Evolutionary conservation across 2,888 invertebrate genomes (phyloP).

Genomic region (Idaea aversata): DNA sequence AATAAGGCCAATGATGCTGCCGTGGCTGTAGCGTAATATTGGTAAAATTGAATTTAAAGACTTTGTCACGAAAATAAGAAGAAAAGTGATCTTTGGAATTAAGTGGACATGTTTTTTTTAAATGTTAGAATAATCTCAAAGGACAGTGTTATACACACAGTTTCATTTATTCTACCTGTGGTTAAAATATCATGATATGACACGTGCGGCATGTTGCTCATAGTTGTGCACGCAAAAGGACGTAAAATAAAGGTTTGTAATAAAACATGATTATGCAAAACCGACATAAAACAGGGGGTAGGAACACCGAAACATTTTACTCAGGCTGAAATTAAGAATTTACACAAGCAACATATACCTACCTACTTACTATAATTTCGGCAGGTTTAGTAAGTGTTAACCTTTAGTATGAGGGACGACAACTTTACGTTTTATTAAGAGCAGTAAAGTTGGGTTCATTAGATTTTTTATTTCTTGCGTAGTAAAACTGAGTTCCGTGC

Average conservation of each 20-base stretch:
- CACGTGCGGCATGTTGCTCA: background rate
- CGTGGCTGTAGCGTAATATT: no score
- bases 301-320: background rate
- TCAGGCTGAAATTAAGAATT: background rate
- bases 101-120: no score
- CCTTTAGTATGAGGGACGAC: constrained; percentile 39
- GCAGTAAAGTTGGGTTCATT: constrained; percentile 61
- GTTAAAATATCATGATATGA: background rate
- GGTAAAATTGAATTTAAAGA: no score
- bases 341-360: background rate
- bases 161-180: background rate
- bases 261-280: background rate
- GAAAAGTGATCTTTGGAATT: no score
- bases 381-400: constrained; percentile 36
- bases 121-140: no score
- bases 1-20: no score
- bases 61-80: no score
- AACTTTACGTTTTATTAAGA: constrained; percentile 60
- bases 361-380: constrained; percentile 7
- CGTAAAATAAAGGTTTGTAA: background rate
- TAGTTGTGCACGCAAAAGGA: background rate
- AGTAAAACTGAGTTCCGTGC: constrained; percentile 53
- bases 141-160: background rate
- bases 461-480: constrained; percentile 61
- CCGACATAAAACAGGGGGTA: background rate